phyloP scores from a whole-genome alignment of 2,797 vertebrate species.

The Sebastes ruberrimus region DNA sequence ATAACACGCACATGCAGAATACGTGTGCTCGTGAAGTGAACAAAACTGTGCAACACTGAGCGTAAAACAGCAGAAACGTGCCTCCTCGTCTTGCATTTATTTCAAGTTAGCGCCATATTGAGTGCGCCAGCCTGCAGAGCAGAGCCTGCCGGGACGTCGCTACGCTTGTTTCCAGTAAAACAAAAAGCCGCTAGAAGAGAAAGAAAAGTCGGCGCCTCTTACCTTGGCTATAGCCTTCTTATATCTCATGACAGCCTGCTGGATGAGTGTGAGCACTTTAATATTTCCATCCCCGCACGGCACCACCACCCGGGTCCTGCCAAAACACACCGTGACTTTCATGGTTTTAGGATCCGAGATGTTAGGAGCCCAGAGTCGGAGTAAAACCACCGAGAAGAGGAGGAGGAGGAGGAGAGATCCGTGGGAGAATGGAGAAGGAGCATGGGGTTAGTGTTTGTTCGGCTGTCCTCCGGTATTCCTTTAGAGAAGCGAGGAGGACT shows the following conservation, averaged over 20 bases:
- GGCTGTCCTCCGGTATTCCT: conserved; percentile 35
- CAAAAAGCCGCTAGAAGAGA: conserved; percentile 42
- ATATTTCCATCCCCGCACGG: conserved; percentile 94
- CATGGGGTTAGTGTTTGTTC: conserved; percentile 46
- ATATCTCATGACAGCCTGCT: conserved; percentile 95
- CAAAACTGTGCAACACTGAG: neutral
- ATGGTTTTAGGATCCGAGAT: conserved; percentile 77
- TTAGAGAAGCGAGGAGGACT: conserved; percentile 3
- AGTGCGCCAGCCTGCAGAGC: conserved; percentile 10
- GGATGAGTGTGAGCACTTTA: conserved; percentile 89
- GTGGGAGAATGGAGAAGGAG: conserved; percentile 16
- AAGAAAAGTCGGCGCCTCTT: conserved; percentile 65
- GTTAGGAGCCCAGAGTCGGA: conserved; percentile 40
- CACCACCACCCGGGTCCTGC: conserved; percentile 95
- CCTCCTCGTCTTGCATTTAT: neutral
- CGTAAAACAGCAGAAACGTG: rapidly evolving
- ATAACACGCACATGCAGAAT: neutral
- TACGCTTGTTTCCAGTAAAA: conserved; percentile 56
- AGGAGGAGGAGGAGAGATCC: conserved; percentile 41
- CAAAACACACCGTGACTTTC: conserved; percentile 98
- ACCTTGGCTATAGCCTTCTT: conserved; percentile 97
- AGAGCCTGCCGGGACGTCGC: conserved; percentile 18
- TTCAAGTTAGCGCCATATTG: conserved; percentile 77
- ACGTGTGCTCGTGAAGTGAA: rapidly evolving
- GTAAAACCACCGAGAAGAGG: conserved; percentile 40